Conservation (phyloP, 1,140 invertebrate genomes). For the Euwallacea similis region DNA sequence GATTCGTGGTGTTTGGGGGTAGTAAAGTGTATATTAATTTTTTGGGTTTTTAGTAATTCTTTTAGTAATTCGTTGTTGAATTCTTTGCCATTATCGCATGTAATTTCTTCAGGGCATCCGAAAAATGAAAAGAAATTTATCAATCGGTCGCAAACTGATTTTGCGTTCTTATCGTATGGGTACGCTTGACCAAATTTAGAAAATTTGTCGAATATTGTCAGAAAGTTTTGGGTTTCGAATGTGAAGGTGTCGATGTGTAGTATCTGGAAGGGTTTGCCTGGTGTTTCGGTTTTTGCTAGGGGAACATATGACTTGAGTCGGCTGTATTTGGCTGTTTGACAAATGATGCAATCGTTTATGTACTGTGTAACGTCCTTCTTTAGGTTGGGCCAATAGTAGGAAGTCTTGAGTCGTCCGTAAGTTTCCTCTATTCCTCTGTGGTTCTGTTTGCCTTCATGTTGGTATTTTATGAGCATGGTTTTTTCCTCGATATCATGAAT, state of each 20-base stretch:
- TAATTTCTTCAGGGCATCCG: conserved; percentile 37
- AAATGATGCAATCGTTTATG: conserved; percentile 12
- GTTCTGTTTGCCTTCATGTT: conserved; percentile 23
- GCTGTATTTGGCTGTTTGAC: conserved; percentile 12
- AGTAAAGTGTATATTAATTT: conserved; percentile 37
- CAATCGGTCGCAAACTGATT: conserved; percentile 25
- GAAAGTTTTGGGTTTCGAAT: conserved; percentile 28
- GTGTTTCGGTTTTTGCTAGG: conserved; percentile 21
- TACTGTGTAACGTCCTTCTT: conserved; percentile 10
- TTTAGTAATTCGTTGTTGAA: conserved; percentile 41
- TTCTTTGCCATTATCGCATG: conserved; percentile 40
- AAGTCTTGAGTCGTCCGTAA: neutral
- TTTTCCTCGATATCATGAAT: neutral
- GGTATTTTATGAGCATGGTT: neutral
- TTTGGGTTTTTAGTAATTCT: conserved; percentile 9
- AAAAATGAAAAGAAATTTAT: conserved; percentile 36
- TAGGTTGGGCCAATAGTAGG: conserved; percentile 15
- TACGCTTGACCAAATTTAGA: conserved; percentile 38
- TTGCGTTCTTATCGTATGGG: conserved; percentile 14
- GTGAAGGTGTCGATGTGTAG: conserved; percentile 30
- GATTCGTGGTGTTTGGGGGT: conserved; percentile 43
- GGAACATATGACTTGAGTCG: conserved; percentile 20
- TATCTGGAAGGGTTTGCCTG: conserved; percentile 36
- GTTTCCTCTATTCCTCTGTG: conserved; percentile 15
- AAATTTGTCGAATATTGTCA: conserved; percentile 36